Base-by-base conservation (phyloP, 1,140 invertebrate species). In the Melitaea cinxia region DNA sequence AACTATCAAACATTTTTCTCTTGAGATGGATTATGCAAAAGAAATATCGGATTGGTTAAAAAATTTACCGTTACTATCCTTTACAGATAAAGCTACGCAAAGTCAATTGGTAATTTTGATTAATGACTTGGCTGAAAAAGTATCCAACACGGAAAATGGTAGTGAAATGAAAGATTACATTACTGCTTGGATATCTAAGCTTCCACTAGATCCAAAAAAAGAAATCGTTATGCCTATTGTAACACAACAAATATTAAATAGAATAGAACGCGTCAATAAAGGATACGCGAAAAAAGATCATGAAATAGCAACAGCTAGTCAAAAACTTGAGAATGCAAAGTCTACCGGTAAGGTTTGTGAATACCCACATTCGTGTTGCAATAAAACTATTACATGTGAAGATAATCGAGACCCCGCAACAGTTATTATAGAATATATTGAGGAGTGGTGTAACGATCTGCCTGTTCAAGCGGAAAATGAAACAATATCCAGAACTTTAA, bases 1-100 rank as follows among this genome's bases (percentile, higher is more conserved):
- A 60, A 59, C 65, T 26, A 57, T 73, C 15, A 65, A 50, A 21
- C 30, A 55, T 33, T 78, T 73, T 56, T 52, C 53, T n/a, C 50
- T 64, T 42, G 64, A 78, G 56, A 52, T 80, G 6, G 47, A 45
- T 39, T 78, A 77, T 52, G 70, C 73, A 2, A 73, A 74, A 65
- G 75, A 79, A 61, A 75, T 83, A 50, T 54, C 61, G 49, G 71
- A 79, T 47, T 83, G 78, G 75, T 17, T 83, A 23, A 72, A 75
- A 45, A 77, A 77, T 66, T 52, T 83, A 21, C 77, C 80, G 10
- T 21, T 81, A n/a, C 12, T 68, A 33, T 45, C 72, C 9, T 55
- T 72, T 4, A 35, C 14, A 24, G 53, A 65, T 53, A 35, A 53
- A 19, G 12, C 45, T 35, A 47, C 70, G 26, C 45, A 59, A 14